Percentiles rank a stretch among this genome's conserved stretches.
Conservation (phyloP, 1,140 invertebrate species). For the Teleogryllus occipitalis region DNA sequence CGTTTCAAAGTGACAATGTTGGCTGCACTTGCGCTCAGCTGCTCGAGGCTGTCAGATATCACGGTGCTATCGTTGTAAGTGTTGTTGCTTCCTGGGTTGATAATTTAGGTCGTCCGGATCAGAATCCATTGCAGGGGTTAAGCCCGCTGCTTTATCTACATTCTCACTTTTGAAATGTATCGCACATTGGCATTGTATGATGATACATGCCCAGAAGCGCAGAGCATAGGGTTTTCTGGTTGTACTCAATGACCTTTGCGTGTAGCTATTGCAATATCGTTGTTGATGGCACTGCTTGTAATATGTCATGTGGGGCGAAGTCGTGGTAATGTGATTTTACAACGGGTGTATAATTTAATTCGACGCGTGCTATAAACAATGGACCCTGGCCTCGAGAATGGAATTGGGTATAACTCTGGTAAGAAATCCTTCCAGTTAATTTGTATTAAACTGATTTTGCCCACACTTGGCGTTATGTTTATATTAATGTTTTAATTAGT, state of each 20-base stretch:
- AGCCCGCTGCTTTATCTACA: too few relatives aligned
- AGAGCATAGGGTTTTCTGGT: not conserved
- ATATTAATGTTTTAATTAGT: too few relatives aligned
- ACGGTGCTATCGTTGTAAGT: too few relatives aligned
- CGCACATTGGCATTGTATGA: not conserved
- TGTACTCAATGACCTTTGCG: not conserved
- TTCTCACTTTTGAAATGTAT: not conserved
- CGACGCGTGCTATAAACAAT: not conserved
- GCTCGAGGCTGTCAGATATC: too few relatives aligned
- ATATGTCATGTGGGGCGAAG: not conserved
- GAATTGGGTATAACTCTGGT: not conserved
- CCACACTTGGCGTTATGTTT: too few relatives aligned
- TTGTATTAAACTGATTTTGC: too few relatives aligned
- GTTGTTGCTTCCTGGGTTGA: too few relatives aligned
- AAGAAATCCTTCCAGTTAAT: not conserved
- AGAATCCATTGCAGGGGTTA: too few relatives aligned
- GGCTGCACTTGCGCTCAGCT: too few relatives aligned
- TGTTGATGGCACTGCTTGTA: not conserved
- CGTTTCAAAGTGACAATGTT: too few relatives aligned
- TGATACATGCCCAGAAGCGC: not conserved
- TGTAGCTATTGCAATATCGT: not conserved
- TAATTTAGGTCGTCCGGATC: too few relatives aligned
- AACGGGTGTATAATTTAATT: not conserved
- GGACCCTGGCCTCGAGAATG: not conserved
- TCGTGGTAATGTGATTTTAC: not conserved